These are phyloP conservation scores for Myotis daubentonii DNA, from an alignment of 2,797 vertebrate species.

Conservation along the genomic window DNA sequence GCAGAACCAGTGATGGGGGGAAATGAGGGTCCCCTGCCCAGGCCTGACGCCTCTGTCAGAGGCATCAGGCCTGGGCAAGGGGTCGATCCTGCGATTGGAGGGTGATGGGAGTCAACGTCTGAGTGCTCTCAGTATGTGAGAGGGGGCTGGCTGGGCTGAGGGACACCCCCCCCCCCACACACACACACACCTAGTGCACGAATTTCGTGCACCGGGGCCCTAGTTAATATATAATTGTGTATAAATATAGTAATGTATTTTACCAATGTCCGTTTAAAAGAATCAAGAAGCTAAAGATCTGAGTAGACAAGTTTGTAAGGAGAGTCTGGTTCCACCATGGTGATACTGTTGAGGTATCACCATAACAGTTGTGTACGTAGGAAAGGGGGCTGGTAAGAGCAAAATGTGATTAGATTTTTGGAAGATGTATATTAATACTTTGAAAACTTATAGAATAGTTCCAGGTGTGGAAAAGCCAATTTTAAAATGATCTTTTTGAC, in stretches of 20 bases:
- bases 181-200: no score
- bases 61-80: no score
- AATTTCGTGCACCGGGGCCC: no score
- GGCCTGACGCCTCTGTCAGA: no score
- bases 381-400: neutral
- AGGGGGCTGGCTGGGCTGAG: no score
- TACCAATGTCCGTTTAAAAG: neutral
- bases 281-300: neutral
- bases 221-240: neutral
- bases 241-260: neutral
- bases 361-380: neutral
- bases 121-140: no score
- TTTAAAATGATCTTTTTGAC: slow-evolving; percentile 29
- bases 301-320: neutral
- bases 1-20: no score
- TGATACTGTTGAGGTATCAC: neutral
- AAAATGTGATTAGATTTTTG: neutral
- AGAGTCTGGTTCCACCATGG: neutral
- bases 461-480: neutral
- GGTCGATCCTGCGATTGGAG: no score
- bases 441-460: neutral
- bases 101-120: no score
- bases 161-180: no score
- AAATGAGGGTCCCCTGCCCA: no score
- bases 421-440: neutral